A percentile compares a stretch with the other conserved stretches of the same genome.
Conservation (phyloP, 2,113 vertebrate genomes). For the Mola mola region DNA sequence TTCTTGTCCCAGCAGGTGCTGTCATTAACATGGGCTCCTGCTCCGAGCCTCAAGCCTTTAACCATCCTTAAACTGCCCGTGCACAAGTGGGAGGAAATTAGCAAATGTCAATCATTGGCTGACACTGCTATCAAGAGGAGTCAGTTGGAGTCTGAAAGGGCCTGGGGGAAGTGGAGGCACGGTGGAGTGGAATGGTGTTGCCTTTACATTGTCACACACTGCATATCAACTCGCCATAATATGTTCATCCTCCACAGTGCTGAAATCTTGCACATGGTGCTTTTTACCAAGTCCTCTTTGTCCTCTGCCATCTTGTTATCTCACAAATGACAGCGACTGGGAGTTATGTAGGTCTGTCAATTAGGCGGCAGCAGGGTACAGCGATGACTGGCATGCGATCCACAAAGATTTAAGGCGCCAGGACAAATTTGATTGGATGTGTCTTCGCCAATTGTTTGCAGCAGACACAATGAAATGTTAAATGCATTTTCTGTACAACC, state of each 20-base stretch:
- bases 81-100: slow-evolving; percentile 62
- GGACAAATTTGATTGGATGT: no score
- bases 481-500: no score
- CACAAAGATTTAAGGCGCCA: no score
- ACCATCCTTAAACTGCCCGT: slow-evolving; percentile 44
- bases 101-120: slow-evolving; percentile 71
- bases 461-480: no score
- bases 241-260: slow-evolving; percentile 51
- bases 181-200: neutral
- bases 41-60: slow-evolving; percentile 46
- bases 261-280: slow-evolving; percentile 52
- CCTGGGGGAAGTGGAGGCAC: slow-evolving; percentile 16
- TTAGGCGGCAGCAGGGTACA: slow-evolving; percentile 35
- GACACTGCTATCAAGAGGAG: slow-evolving; percentile 48
- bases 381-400: neutral
- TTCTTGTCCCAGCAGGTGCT: slow-evolving; percentile 40
- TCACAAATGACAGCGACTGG: slow-evolving; percentile 43
- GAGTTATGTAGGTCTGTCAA: slow-evolving; percentile 53
- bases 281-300: slow-evolving; percentile 32
- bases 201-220: slow-evolving; percentile 34
- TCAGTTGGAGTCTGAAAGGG: slow-evolving; percentile 26
- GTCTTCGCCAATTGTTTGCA: no score
- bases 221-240: slow-evolving; percentile 53
- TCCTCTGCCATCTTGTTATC: slow-evolving; percentile 46
- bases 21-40: slow-evolving; percentile 63